Base-by-base conservation (phyloP, 2,888 invertebrate species). In the Spilosoma lubricipeda region DNA sequence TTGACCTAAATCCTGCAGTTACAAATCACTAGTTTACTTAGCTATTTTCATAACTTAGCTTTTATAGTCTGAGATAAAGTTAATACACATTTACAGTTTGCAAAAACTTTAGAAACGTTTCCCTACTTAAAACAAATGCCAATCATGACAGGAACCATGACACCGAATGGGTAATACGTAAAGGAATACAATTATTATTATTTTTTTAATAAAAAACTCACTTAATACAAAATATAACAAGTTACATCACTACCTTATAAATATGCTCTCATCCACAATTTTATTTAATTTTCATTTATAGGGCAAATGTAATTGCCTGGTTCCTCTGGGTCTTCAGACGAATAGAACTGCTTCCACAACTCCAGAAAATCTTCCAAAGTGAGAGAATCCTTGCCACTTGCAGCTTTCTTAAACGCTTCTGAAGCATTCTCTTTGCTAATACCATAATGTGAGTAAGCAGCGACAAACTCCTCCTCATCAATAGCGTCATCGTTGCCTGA, bases 311-410 rank as follows among this genome's bases (percentile, higher is more conserved):
- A 98, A 95, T 98, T 99, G 78, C 98, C 98, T 7, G 98, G 97
- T 73, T 98, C 97, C 67, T 96, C 95, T 7, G 96, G 96, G 86
- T 98, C 97, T 88, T 98, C 98, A 33, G 98, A 97, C 70, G 97
- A 96, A 93, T 98, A 98, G 92, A 98, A 99, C 90, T 98, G 98
- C 90, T 97, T 97, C 98, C 98, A 98, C 82, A 98, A 96, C 79
- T 96, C 96, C 82, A 97, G 97, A 90, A 98, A 99, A 89, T 98
- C 97, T 36, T 97, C 96, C 91, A 97, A 97, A 81, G 97, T 97
- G 27, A 98, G 97, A 80, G 96, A 97, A 15, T 96, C 92, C 79
- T 97, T 97, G 76, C 98, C 97, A 96, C 97, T 97, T 56, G 98
- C 97, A 96, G 98, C 97, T 92, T 98, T 98, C 79, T 96, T 95